Percentiles rank a stretch among this genome's conserved stretches.
Conservation (phyloP, 2,113 vertebrate genomes). For the Syngnathus typhle region DNA sequence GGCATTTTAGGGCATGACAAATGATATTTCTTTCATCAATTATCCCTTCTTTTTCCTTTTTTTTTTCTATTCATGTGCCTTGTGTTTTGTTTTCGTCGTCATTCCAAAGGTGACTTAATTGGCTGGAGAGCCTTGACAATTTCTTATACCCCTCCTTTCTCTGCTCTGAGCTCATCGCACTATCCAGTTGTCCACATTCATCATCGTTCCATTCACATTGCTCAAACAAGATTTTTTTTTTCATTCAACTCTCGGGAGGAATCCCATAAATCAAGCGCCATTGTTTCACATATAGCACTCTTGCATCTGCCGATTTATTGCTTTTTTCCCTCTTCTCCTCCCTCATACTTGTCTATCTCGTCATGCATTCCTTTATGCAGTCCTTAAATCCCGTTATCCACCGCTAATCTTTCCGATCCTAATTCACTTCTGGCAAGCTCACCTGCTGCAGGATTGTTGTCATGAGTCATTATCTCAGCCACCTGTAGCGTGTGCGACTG, state of each 20-base stretch:
- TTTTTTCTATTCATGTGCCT: not conserved
- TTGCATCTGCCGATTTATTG: constrained; percentile 41
- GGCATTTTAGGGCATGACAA: not conserved
- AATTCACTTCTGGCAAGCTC: constrained; percentile 33
- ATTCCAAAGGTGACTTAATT: not conserved
- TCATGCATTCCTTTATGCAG: constrained; percentile 20
- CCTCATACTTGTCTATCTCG: constrained; percentile 26
- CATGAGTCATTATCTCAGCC: constrained; percentile 38
- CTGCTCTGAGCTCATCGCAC: not conserved
- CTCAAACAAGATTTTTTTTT: constrained; percentile 12
- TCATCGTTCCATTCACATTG: constrained; percentile 16
- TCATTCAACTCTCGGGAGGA: constrained; percentile 1
- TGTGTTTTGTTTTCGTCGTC: not conserved
- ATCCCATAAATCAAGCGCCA: constrained; percentile 13
- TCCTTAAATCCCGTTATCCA: constrained; percentile 26
- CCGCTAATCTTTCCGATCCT: constrained; percentile 45
- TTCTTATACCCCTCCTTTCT: not conserved
- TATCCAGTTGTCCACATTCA: constrained; percentile 18
- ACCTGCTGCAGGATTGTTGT: constrained; percentile 35
- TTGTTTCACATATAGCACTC: constrained; percentile 19
- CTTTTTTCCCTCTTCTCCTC: constrained; percentile 21
- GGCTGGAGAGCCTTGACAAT: not conserved
- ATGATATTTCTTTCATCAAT: not conserved
- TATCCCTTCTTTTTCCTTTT: not conserved
- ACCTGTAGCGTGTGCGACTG: constrained; percentile 29